phyloP scores from a whole-genome alignment of 2,113 vertebrate genomes.

The Odontophorus gujanensis region DNA sequence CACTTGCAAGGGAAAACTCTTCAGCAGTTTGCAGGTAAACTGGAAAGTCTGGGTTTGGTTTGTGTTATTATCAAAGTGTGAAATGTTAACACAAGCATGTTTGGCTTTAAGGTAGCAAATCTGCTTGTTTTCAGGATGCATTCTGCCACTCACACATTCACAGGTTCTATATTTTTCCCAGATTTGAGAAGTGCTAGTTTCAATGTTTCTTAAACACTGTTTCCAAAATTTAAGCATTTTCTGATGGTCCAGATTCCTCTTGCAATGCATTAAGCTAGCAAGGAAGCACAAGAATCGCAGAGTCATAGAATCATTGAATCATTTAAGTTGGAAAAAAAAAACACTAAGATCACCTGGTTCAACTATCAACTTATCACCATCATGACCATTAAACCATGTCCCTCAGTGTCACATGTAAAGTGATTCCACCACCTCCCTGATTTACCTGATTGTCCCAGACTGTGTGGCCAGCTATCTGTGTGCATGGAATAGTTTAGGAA shows the following conservation, averaged over 20 bases:
- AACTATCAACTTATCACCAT: no score
- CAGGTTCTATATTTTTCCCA: not conserved
- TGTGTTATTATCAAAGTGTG: not conserved
- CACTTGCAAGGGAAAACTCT: not conserved
- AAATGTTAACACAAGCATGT: not conserved
- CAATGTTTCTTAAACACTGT: not conserved
- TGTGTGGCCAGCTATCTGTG: not conserved
- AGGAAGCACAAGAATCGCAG: not conserved
- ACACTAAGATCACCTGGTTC: no score
- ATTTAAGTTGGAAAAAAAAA: no score
- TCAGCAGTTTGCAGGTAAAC: not conserved
- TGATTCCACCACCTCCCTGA: not conserved
- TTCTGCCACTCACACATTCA: not conserved
- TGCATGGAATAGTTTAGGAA: fast-evolving
- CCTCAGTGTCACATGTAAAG: no score
- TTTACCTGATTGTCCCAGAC: not conserved
- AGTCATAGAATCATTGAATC: no score
- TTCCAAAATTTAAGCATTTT: not conserved
- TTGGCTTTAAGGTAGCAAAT: not conserved
- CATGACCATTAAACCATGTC: no score
- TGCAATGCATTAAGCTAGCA: not conserved
- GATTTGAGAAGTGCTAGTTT: not conserved
- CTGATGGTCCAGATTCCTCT: fast-evolving
- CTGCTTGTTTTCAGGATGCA: not conserved
- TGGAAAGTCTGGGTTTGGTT: not conserved